Evolutionary conservation across 1,140 invertebrate genomes (phyloP).

Genomic region (Nilaparvata lugens): DNA sequence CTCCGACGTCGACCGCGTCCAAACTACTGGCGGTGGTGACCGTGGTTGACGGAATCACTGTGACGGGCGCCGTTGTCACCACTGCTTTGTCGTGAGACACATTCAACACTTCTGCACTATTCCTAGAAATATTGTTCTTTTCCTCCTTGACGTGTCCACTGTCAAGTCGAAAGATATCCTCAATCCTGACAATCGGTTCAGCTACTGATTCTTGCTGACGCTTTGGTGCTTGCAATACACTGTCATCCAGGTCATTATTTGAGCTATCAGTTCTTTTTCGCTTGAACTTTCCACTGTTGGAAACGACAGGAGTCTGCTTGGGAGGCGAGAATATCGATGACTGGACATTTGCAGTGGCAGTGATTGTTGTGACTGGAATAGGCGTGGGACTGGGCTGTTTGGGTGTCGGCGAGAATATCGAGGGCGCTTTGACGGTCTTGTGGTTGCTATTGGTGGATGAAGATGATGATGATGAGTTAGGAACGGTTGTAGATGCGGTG

Average conservation of each 20-base stretch:
- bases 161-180: slow-evolving; percentile 29
- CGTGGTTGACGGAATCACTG: slow-evolving; percentile 21
- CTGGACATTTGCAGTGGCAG: slow-evolving; percentile 21
- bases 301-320: neutral
- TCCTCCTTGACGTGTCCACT: slow-evolving; percentile 19
- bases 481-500: neutral
- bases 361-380: slow-evolving; percentile 25
- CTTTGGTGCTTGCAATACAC: slow-evolving; percentile 33
- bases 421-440: slow-evolving; percentile 21
- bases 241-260: slow-evolving; percentile 36
- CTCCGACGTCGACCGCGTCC: neutral
- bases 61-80: slow-evolving; percentile 21
- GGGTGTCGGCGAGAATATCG: slow-evolving; percentile 40
- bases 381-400: slow-evolving; percentile 36
- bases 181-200: slow-evolving; percentile 34
- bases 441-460: neutral
- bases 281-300: slow-evolving; percentile 21
- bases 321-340: slow-evolving; percentile 17
- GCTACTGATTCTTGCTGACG: slow-evolving; percentile 36
- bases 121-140: slow-evolving; percentile 24
- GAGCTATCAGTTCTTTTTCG: slow-evolving; percentile 30
- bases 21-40: neutral
- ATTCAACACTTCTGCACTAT: slow-evolving; percentile 13
- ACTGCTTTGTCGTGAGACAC: slow-evolving; percentile 15
- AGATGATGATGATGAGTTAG: neutral